These are phyloP conservation scores for Cantharis flavilabris DNA, from an alignment of 2,888 invertebrate genomes.

Conservation along the genomic window DNA sequence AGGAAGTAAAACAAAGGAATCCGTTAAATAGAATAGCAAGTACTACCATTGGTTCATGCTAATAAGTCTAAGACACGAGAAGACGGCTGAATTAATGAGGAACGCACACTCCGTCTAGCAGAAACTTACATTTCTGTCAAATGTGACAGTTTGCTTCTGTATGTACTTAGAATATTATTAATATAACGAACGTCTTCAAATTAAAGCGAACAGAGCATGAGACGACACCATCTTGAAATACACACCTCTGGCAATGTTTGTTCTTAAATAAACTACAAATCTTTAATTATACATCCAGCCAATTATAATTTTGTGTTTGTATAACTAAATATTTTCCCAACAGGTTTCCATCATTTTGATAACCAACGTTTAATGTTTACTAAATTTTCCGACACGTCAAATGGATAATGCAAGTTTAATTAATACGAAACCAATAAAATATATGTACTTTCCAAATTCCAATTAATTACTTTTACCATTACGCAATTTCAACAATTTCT, in stretches of 20 bases:
- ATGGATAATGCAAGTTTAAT: background rate
- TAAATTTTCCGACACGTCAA: background rate
- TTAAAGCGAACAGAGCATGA: conserved; percentile 13
- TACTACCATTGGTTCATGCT: conserved; percentile 52
- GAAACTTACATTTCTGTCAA: conserved; percentile 31
- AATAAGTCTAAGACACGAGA: conserved; percentile 52
- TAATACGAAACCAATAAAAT: background rate
- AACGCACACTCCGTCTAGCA: conserved; percentile 36
- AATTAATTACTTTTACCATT: background rate
- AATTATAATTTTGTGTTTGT: background rate
- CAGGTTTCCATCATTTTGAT: background rate
- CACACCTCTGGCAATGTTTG: background rate
- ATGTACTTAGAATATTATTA: conserved; percentile 28
- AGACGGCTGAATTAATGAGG: conserved; percentile 55
- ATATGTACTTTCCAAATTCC: too few species aligned
- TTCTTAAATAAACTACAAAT: background rate
- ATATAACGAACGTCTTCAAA: conserved; percentile 21
- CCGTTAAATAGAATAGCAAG: conserved; percentile 48
- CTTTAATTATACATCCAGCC: background rate
- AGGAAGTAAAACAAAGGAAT: conserved; percentile 48
- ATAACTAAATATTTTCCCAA: background rate
- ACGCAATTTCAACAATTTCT: too few species aligned
- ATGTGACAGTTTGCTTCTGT: conserved; percentile 30
- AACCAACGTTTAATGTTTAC: background rate
- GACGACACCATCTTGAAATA: conserved; percentile 13